A percentile compares a stretch with the other conserved stretches of the same genome.
These are phyloP conservation scores for Mycalesis mineus DNA, from an alignment of 2,888 invertebrate species.

Conservation along the genomic window DNA sequence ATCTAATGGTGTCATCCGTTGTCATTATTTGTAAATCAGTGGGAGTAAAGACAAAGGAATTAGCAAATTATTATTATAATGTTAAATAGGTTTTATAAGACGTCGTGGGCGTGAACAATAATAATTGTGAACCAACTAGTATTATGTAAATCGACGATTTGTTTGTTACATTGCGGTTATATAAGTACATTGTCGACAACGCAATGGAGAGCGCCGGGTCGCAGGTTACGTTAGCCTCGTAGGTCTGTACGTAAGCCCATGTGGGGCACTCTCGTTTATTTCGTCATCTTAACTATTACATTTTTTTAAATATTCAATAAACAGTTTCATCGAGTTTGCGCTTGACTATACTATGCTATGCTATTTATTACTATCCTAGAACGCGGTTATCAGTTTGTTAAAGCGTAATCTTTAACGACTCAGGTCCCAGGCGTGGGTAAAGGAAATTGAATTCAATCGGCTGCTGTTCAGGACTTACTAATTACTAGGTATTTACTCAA, in stretches of 20 bases:
- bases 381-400: no score
- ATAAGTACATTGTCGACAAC: conserved; percentile 59
- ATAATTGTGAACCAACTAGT: conserved; percentile 59
- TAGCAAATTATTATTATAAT: conserved; percentile 15
- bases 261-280: conserved; percentile 20
- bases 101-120: conserved; percentile 49
- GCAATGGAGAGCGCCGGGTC: conserved; percentile 62
- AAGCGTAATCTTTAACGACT: no score
- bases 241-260: conserved; percentile 19
- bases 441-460: no score
- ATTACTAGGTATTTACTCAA: no score
- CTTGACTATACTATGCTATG: no score
- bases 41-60: background rate
- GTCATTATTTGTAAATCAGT: background rate
- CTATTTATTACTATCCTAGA: no score
- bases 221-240: conserved; percentile 60
- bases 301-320: background rate
- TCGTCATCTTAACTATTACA: conserved; percentile 10
- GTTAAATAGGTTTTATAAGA: conserved; percentile 29
- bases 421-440: no score
- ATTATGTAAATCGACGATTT: conserved; percentile 72
- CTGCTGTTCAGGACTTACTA: no score
- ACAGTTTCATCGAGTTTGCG: no score
- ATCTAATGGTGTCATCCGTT: no score
- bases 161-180: conserved; percentile 65